Base-by-base conservation (phyloP, 2,113 vertebrate genomes). In the Phalacrocorax pelagicus region DNA sequence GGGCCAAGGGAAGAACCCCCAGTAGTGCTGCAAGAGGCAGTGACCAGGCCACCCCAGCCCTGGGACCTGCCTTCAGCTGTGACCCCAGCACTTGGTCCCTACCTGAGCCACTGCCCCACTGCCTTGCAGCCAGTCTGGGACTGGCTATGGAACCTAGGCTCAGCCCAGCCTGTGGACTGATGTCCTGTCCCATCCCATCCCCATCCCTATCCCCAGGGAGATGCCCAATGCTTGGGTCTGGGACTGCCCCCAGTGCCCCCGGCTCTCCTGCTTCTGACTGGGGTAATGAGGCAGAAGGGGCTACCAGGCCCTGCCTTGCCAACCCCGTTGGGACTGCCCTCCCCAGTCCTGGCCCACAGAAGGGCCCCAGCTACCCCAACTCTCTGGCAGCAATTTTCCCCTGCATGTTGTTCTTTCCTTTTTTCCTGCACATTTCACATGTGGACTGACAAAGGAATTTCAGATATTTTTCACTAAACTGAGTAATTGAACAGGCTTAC, bases 361-460 rank as follows among this genome's bases (percentile, higher is more conserved):
- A 7, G 69, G 5, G 12, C 11, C 2, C 11, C 40, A 70, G 15
- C 5, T 10, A 3, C 3, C 5, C 10, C 1, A 0, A 3, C 2
- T 12, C 20, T 42, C n/a, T 52, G 6, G 62, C 32, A 67, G 1
- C 4, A 38, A 42, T 46, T 63, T 75, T 26, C n/a, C 20, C 18
- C 12, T 38, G 6, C 8, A 7, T 1, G 0, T 42, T 47, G 9
- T 20, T 40, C 14, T 66, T 73, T 54, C 17, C 11, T 55, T 40
- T 36, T 38, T 15, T 2, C 8, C 18, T 80, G 12, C 10, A 27
- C 2, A 27, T 82, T 82, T 51, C 10, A 6, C 17, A 9, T 10
- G 6, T 27, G 24, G 27, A 72, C 90, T 73, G 15, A 32, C 5
- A 17, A 69, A 90, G 9, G 2, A 54, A 46, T 88, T 92, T 59